Evolutionary conservation across 2,113 vertebrate species (phyloP).

Genomic region (Lophura nycthemera): DNA sequence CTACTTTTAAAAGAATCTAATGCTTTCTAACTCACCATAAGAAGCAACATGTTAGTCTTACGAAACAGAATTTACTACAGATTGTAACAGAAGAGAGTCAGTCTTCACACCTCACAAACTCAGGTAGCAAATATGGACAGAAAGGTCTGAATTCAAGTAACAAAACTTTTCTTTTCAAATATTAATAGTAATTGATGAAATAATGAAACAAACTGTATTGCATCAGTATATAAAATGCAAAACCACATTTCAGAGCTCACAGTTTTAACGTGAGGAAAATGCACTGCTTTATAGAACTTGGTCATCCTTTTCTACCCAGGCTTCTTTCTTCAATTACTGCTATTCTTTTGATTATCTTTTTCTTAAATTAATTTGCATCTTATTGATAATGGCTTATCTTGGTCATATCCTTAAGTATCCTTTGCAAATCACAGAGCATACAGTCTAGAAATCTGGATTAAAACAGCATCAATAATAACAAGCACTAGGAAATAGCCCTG

Average conservation of each 20-base stretch:
- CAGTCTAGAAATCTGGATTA: not conserved
- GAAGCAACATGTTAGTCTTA: not conserved
- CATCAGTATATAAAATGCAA: not conserved
- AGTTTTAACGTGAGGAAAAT: not conserved
- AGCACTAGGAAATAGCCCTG: not conserved
- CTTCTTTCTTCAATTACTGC: not conserved
- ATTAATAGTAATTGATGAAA: not conserved
- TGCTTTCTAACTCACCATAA: not conserved
- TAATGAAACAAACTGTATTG: not conserved
- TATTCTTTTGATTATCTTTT: not conserved
- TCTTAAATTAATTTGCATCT: not conserved
- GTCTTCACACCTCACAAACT: not conserved
- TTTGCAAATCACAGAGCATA: not conserved
- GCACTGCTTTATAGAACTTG: not conserved
- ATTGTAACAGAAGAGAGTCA: accelerated
- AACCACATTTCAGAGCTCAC: not conserved
- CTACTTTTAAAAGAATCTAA: not conserved
- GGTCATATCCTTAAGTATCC: not conserved
- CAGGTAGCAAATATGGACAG: not conserved
- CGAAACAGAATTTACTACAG: not conserved
- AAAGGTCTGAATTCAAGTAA: not conserved
- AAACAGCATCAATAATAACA: not conserved
- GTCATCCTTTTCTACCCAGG: not conserved
- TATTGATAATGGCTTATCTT: not conserved
- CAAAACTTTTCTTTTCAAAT: not conserved